These are phyloP conservation scores for Chiloscyllium plagiosum DNA, from an alignment of 2,113 vertebrate genomes.

Conservation along the genomic window DNA sequence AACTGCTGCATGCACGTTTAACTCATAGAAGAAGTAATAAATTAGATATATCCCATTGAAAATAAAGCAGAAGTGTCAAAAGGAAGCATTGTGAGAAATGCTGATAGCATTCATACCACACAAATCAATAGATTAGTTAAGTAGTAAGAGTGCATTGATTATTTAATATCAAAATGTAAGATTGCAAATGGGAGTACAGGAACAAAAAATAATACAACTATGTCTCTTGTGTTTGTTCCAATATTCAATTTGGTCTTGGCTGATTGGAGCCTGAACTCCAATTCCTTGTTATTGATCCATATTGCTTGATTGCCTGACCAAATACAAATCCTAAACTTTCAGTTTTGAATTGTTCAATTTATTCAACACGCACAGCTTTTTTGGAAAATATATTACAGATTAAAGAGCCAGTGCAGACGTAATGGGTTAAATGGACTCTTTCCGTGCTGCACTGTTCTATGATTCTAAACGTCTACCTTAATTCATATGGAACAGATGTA, in stretches of 20 bases:
- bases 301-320: background rate
- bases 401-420: too few relatives aligned
- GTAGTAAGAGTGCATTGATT: background rate
- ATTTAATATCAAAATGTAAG: background rate
- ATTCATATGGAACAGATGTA: background rate
- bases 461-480: background rate
- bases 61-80: background rate
- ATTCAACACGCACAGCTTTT: background rate
- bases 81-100: background rate
- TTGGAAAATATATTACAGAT: background rate
- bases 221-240: background rate
- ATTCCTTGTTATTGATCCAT: background rate
- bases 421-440: too few relatives aligned
- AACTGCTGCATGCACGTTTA: background rate
- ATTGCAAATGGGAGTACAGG: background rate
- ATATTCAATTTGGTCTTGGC: background rate
- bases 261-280: background rate
- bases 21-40: background rate
- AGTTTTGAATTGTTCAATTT: background rate
- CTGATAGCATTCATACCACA: background rate
- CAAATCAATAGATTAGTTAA: background rate
- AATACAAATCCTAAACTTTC: background rate
- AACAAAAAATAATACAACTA: background rate
- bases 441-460: too few relatives aligned
- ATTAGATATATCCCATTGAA: background rate